Percentiles rank a stretch among this genome's conserved stretches.
Conservation (phyloP, 2,113 vertebrate genomes). For the Forbesichthys papilliferus region DNA sequence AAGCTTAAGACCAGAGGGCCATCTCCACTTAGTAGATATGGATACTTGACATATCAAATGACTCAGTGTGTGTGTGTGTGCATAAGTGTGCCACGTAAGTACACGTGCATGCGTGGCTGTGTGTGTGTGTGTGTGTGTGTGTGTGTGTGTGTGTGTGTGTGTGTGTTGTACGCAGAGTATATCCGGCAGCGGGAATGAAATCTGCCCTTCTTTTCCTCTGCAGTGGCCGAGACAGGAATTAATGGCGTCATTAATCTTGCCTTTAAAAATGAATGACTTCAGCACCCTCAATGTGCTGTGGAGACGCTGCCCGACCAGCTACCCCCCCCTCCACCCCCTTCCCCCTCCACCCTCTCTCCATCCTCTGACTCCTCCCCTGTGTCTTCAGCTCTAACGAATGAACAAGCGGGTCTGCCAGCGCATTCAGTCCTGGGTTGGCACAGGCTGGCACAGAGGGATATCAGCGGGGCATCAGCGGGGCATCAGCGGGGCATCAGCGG, state of each 20-base stretch:
- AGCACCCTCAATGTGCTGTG: slow-evolving; percentile 52
- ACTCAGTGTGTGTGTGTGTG: slow-evolving; percentile 1
- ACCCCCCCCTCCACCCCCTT: neutral
- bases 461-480: slow-evolving; percentile 13
- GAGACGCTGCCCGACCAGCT: slow-evolving; percentile 32
- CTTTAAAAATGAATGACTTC: slow-evolving; percentile 70
- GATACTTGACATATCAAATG: slow-evolving; percentile 52
- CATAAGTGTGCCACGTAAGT: too few relatives aligned
- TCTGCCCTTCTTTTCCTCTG: slow-evolving; percentile 50
- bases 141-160: slow-evolving; percentile 1
- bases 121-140: neutral
- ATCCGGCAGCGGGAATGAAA: slow-evolving; percentile 49
- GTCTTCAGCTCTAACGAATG: slow-evolving; percentile 47
- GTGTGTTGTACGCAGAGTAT: slow-evolving; percentile 5
- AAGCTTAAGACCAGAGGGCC: slow-evolving; percentile 19
- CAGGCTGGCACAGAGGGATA: slow-evolving; percentile 12
- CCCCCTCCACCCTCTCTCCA: slow-evolving; percentile 1
- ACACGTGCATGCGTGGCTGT: neutral
- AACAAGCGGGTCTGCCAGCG: slow-evolving; percentile 32
- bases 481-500: slow-evolving; percentile 13
- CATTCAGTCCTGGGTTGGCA: slow-evolving; percentile 50
- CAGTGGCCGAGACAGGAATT: slow-evolving; percentile 59
- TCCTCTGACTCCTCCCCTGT: neutral
- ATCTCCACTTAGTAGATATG: slow-evolving; percentile 31
- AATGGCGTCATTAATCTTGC: slow-evolving; percentile 70